Conservation (phyloP, 2,888 invertebrate species). For the Orthonychiurus folsomi region DNA sequence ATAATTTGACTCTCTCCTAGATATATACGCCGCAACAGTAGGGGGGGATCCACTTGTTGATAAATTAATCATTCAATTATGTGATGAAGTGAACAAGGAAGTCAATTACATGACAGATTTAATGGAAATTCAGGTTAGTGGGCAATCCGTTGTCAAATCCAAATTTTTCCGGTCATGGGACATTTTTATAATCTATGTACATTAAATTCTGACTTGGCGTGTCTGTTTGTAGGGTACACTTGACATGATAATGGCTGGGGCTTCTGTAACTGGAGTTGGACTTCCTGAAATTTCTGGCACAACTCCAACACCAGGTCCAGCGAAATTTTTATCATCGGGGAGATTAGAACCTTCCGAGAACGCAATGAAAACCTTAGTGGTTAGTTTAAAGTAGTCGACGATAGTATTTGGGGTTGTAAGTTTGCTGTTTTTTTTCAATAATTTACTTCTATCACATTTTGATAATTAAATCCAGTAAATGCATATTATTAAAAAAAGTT, state of each 20-base stretch:
- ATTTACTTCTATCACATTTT: too few relatives aligned
- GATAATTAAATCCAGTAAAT: too few relatives aligned
- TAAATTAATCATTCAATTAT: constrained; percentile 54
- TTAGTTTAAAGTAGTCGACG: constrained; percentile 8
- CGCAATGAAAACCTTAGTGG: constrained; percentile 5
- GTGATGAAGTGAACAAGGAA: constrained; percentile 58
- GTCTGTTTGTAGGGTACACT: not conserved
- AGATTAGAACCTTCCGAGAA: constrained; percentile 12
- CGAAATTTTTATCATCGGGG: not conserved
- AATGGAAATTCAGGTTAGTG: constrained; percentile 44
- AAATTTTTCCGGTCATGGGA: too few relatives aligned
- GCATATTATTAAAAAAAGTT: too few relatives aligned
- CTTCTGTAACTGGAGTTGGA: not conserved
- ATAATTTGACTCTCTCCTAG: constrained; percentile 40
- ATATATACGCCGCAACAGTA: constrained; percentile 61
- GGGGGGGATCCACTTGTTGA: constrained; percentile 55
- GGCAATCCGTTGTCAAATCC: not conserved
- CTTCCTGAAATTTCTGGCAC: not conserved
- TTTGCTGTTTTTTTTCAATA: too few relatives aligned
- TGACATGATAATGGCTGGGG: constrained; percentile 6
- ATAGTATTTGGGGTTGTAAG: too few relatives aligned
- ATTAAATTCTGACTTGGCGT: too few relatives aligned
- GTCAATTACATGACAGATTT: constrained; percentile 44
- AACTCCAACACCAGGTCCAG: not conserved
- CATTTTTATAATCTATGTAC: too few relatives aligned